Percentiles rank a stretch among this genome's conserved stretches.
Evolutionary conservation across 2,113 vertebrate genomes (phyloP).

Genomic region (Chaetodon trifascialis): DNA sequence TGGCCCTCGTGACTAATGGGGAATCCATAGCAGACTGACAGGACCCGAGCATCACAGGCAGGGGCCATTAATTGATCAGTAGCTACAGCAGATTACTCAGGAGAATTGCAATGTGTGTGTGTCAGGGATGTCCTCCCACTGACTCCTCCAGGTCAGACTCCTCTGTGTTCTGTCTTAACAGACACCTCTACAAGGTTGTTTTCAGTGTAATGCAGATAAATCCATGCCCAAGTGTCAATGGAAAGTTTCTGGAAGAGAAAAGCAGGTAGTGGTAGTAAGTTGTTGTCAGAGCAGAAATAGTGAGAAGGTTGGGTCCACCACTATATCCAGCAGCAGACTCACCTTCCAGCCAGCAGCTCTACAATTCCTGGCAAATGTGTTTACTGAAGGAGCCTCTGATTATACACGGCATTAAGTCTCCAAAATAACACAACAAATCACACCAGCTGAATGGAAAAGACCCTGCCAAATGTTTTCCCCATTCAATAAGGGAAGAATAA

Average conservation of each 20-base stretch:
- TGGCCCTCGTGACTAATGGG: slow-evolving; percentile 72
- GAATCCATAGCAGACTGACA: slow-evolving; percentile 78
- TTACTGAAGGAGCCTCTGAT: slow-evolving; percentile 73
- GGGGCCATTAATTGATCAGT: slow-evolving; percentile 78
- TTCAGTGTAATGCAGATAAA: slow-evolving; percentile 61
- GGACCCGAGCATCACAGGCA: slow-evolving; percentile 52
- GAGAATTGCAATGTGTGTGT: slow-evolving; percentile 41
- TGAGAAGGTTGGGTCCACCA: slow-evolving; percentile 4
- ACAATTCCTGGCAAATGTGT: slow-evolving; percentile 68
- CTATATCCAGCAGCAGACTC: slow-evolving; percentile 13
- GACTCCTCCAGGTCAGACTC: slow-evolving; percentile 59
- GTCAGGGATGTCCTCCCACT: slow-evolving; percentile 64
- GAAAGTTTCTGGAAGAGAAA: slow-evolving; percentile 54
- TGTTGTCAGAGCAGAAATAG: slow-evolving; percentile 53
- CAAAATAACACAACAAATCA: slow-evolving; percentile 80
- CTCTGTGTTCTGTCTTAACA: slow-evolving; percentile 60
- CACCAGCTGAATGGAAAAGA: slow-evolving; percentile 56
- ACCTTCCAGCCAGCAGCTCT: slow-evolving; percentile 35
- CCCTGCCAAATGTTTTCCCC: slow-evolving; percentile 66
- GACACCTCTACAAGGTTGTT: slow-evolving; percentile 63
- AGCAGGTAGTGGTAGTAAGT: slow-evolving; percentile 36
- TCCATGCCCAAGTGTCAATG: slow-evolving; percentile 60
- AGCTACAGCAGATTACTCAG: slow-evolving; percentile 68
- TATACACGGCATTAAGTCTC: slow-evolving; percentile 79
- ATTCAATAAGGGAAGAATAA: slow-evolving; percentile 74